Evolutionary conservation across 2,797 vertebrate genomes (phyloP).

Genomic region (Sebastes paucispinis): DNA sequence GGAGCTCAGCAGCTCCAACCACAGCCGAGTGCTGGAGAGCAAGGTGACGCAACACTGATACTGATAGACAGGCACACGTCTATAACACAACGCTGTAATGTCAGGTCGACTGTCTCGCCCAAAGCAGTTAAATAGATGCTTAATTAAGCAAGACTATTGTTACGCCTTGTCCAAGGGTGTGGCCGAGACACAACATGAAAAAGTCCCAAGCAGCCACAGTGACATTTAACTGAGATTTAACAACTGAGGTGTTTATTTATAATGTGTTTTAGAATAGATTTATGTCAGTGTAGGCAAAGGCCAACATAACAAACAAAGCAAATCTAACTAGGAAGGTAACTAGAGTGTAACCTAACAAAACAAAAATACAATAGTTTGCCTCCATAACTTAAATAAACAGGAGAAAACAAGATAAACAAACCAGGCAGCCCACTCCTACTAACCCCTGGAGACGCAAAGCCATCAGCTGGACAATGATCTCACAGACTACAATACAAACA

Average conservation of each 20-base stretch:
- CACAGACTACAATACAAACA: background rate
- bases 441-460: background rate
- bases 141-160: too few species aligned
- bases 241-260: background rate
- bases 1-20: conserved; percentile 75
- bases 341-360: background rate
- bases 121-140: too few species aligned
- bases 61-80: background rate
- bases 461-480: background rate
- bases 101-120: background rate
- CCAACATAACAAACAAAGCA: background rate
- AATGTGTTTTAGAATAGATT: background rate
- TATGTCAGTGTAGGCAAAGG: background rate
- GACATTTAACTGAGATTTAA: background rate
- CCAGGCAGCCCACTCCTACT: too few species aligned
- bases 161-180: too few species aligned
- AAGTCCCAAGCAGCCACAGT: background rate
- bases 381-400: background rate
- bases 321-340: background rate
- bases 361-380: too few species aligned
- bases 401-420: too few species aligned
- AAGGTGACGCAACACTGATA: conserved; percentile 66
- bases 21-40: conserved; percentile 77
- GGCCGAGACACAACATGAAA: too few species aligned
- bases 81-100: background rate